Base-by-base conservation (phyloP, 2,888 invertebrate species). In the Mimumesa dahlbomi region DNA sequence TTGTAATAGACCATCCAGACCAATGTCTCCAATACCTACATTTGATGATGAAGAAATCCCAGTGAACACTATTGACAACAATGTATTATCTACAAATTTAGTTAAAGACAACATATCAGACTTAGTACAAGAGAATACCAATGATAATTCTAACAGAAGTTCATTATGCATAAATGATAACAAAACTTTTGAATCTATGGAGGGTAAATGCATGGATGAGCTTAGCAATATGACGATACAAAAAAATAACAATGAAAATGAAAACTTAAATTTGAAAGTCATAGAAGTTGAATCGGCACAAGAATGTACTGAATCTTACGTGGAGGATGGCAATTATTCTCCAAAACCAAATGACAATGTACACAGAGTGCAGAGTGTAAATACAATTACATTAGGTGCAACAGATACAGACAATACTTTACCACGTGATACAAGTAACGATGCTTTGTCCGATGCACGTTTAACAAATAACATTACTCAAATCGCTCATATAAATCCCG, bases 21-120 rank as follows among this genome's bases (percentile, higher is more conserved):
- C 94, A 0, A 92, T 94, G 91, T 94, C 94, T 11, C 94, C 94
- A 0, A 93, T 94, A 90, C 94, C 94, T 0, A 92, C 93, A 69
- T 94, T 93, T 67, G 92, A 91, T 78, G 82, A 89, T 72, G 67
- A 84, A 43, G 90, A 90, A 46, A 86, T 86, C 19, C 82, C 82
- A 21, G 58, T 58, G 14, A 76, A 71, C 16, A 70, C 56, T 4
- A 49, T 73, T n/a, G 81, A 81, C 31, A 78, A 80, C 5, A 83
- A 83, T 61, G n/a, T 83, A 56, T 65, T 75, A 0, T 66, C 72
- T 9, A 53, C 63, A 11, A 73, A 76, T 50, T 36, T 58, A 3
- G 25, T 73, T 7, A 68, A 74, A 54, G 57, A 70, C 13, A 68
- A 82, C 52, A 48, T 64, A 42, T 70, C 66, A 1, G 48, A 65